Conservation (phyloP, 1,140 invertebrate genomes). For the Eufriesea mexicana region DNA sequence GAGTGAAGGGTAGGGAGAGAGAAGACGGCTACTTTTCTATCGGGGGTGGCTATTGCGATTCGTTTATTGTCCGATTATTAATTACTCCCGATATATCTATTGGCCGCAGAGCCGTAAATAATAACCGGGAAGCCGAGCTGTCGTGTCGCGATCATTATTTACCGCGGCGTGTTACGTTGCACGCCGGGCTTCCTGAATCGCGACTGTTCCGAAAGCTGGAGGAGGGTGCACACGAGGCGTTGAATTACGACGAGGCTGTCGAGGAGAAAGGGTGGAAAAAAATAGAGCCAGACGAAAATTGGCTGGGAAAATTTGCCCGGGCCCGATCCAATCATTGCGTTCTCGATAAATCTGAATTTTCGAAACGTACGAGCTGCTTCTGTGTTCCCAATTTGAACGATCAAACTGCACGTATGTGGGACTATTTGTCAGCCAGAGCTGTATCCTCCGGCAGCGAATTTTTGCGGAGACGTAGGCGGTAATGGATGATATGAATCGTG, state of each 20-base stretch:
- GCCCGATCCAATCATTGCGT: conserved; percentile 9
- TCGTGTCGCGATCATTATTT: conserved; percentile 61
- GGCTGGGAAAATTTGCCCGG: conserved; percentile 10
- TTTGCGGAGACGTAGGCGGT: neutral
- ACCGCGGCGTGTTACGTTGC: conserved; percentile 57
- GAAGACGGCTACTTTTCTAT: conserved; percentile 10
- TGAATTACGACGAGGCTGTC: conserved; percentile 44
- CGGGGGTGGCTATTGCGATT: conserved; percentile 31
- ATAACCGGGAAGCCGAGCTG: conserved; percentile 15
- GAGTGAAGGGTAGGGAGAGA: neutral
- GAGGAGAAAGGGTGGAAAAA: no score
- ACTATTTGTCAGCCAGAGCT: neutral
- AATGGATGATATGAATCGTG: neutral
- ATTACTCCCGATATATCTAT: conserved; percentile 58
- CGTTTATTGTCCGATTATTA: conserved; percentile 64
- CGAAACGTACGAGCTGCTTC: no score
- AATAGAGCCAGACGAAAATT: conserved; percentile 31
- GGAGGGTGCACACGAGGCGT: neutral
- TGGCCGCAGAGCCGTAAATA: conserved; percentile 51
- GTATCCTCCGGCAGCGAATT: neutral
- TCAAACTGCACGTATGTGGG: neutral
- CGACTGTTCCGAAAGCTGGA: conserved; percentile 38
- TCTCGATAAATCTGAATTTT: neutral
- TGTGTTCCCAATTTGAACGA: neutral
- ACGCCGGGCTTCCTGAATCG: conserved; percentile 21